phyloP scores from a whole-genome alignment of 2,797 vertebrate species.

The Sebastes itinus region DNA sequence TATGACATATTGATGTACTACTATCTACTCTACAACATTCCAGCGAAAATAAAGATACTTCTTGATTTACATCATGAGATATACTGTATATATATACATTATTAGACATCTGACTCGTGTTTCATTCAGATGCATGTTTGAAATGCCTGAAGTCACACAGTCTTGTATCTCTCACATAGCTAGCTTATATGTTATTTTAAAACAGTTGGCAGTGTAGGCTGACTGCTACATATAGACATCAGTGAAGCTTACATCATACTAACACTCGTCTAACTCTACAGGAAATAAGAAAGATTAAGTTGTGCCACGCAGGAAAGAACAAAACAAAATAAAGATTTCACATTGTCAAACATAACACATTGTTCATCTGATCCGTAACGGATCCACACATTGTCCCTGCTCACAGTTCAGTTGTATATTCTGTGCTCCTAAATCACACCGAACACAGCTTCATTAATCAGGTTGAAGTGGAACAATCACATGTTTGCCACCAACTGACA shows the following conservation, averaged over 20 bases:
- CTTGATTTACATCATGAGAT: conserved; percentile 65
- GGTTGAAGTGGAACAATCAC: conserved; percentile 65
- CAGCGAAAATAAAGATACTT: conserved; percentile 70
- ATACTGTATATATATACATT: conserved; percentile 43
- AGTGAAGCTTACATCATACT: conserved; percentile 19
- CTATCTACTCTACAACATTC: conserved; percentile 37
- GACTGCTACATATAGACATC: conserved; percentile 67
- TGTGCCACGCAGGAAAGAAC: conserved; percentile 5
- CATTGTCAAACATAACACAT: conserved; percentile 58
- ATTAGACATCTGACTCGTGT: conserved; percentile 28
- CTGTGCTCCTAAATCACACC: conserved; percentile 31
- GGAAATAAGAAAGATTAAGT: conserved; percentile 24
- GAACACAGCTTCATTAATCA: conserved; percentile 52
- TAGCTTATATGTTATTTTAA: conserved; percentile 62
- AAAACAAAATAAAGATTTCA: conserved; percentile 39
- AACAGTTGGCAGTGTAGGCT: conserved; percentile 78
- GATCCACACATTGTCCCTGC: conserved; percentile 50
- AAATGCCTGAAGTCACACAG: conserved; percentile 40
- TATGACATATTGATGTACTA: conserved; percentile 28
- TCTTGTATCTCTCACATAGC: conserved; percentile 44
- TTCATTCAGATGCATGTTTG: conserved; percentile 17
- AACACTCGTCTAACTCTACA: conserved; percentile 27
- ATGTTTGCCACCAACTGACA: conserved; percentile 54
- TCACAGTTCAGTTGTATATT: conserved; percentile 26
- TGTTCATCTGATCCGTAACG: conserved; percentile 25